Percentiles rank a stretch among this genome's conserved stretches.
Evolutionary conservation across 2,888 invertebrate species (phyloP).

Genomic region (Epicampocera succincta): DNA sequence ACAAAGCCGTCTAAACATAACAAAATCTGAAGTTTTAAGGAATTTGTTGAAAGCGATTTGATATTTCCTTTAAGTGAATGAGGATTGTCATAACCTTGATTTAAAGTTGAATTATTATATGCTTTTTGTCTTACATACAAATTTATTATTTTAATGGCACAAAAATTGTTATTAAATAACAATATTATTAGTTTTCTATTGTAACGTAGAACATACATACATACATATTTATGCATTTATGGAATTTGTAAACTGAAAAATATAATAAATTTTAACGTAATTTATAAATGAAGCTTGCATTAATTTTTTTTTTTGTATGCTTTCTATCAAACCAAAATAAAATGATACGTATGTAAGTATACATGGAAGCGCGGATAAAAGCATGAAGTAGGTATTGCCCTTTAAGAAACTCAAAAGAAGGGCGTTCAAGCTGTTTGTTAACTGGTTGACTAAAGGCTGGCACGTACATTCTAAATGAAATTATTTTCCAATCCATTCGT

Average conservation of each 20-base stretch:
- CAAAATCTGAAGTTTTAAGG: not conserved
- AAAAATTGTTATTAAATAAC: constrained; percentile 76
- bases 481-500: no score
- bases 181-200: constrained; percentile 57
- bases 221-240: constrained; percentile 38
- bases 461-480: no score
- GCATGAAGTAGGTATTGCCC: no score
- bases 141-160: constrained; percentile 48
- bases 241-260: constrained; percentile 39
- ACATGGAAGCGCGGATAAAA: no score
- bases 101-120: constrained; percentile 63
- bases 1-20: constrained; percentile 85
- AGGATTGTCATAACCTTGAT: constrained; percentile 2
- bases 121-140: constrained; percentile 53
- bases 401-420: no score
- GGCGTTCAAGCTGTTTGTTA: no score
- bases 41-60: not conserved
- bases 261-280: constrained; percentile 11
- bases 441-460: no score
- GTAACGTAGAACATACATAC: not conserved
- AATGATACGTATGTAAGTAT: no score
- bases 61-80: constrained; percentile 22
- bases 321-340: no score
- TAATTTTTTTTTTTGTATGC: constrained; percentile 8
- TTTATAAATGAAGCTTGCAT: constrained; percentile 47